A percentile compares a stretch with the other conserved stretches of the same genome.
Conservation (phyloP, 2,797 vertebrate genomes). For the Urosaurus nigricauda region DNA sequence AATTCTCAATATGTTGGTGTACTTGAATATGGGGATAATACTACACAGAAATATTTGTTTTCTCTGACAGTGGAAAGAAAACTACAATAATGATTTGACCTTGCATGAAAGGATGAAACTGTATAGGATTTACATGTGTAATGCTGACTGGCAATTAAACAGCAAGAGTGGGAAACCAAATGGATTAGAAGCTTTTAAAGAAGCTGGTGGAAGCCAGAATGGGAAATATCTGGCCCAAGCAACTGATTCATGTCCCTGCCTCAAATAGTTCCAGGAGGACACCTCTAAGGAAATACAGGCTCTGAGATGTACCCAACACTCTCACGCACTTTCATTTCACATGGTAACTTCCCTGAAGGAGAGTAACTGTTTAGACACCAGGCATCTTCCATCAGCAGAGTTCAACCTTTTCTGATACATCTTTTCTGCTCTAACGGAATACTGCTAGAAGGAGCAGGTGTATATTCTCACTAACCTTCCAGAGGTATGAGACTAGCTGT, state of each 20-base stretch:
- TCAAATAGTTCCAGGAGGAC: background rate
- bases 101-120: too few species aligned
- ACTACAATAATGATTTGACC: too few species aligned
- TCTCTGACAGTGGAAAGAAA: too few species aligned
- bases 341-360: too few species aligned
- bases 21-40: too few species aligned
- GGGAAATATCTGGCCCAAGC: background rate
- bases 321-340: too few species aligned
- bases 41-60: too few species aligned
- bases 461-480: background rate
- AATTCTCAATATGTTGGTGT: too few species aligned
- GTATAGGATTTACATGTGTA: too few species aligned
- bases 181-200: too few species aligned
- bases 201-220: background rate
- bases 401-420: background rate
- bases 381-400: background rate
- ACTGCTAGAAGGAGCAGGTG: background rate
- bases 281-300: background rate
- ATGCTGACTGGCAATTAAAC: background rate
- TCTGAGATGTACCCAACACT: background rate
- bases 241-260: background rate
- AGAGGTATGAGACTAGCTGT: background rate
- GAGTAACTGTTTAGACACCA: too few species aligned
- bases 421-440: background rate
- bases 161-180: too few species aligned